Base-by-base conservation (phyloP, 2,888 invertebrate species). In the Apamea monoglypha region DNA sequence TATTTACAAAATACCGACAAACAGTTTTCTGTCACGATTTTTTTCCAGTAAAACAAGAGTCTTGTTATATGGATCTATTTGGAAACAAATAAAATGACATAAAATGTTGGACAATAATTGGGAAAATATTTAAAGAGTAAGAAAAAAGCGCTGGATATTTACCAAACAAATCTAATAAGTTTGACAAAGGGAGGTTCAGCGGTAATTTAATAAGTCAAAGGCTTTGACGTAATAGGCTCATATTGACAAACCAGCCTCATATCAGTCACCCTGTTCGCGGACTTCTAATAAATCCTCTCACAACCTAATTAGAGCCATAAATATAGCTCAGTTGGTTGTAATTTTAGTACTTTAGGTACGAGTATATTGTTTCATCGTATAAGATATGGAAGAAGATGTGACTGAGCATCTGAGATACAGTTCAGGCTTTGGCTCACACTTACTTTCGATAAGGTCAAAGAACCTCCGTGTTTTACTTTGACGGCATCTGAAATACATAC, bases 291-390 rank as follows among this genome's bases (percentile, higher is more conserved):
- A 87, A 87, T 85, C 59, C 75, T 75, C 66, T 50, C 84, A 56
- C 66, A 73, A 73, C 36, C 73, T 87, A 85, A 85, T 85, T 81
- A 85, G 67, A 81, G 66, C 64, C 63, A 81, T 81, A 85, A 87
- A 80, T 87, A 84, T 66, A 53, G 77, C 73, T 75, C 67, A 50
- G 74, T 77, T 80, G 32, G 21, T 74, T 76, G 72, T 66, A 66
- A 76, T 77, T 76, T 77, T 21, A 73, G 75, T 64, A 84, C 73
- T 74, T 84, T 50, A 74, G n/a, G 61, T 68, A 36, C 53, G 63
- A 40, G n/a, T 47, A 47, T 64, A 84, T 75, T 73, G 18, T 81
- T 69, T 25, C 32, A 75, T 50, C 32, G 56, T 29, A 21, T 67
- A 64, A 71, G 76, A 71, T 67, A 85, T 81, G 50, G 0, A 14